Conservation (phyloP, 2,113 vertebrate species). For the zebrafish (Danio rerio) region DNA sequence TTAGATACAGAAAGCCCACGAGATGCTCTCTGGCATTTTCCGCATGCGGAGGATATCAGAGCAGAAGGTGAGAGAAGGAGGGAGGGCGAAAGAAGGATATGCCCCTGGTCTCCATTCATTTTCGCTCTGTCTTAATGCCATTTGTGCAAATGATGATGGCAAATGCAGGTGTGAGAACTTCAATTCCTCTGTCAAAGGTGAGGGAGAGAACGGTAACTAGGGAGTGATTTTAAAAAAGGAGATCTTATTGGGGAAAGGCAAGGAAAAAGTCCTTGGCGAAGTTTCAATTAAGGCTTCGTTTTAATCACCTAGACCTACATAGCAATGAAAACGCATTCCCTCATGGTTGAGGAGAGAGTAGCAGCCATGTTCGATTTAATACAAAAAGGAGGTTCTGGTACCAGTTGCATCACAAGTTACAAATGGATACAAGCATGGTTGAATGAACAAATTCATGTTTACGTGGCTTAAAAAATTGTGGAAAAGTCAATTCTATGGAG, state of each 20-base stretch:
- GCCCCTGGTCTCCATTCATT: conserved; percentile 36
- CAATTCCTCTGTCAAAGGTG: conserved; percentile 31
- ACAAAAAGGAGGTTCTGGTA: too few species aligned
- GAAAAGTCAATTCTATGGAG: too few species aligned
- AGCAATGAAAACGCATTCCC: conserved; percentile 73
- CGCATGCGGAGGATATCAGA: conserved; percentile 51
- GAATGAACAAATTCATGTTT: too few species aligned
- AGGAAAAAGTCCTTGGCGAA: conserved; percentile 45
- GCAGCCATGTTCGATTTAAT: too few species aligned
- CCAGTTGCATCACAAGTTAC: too few species aligned
- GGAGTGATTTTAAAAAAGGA: conserved; percentile 19
- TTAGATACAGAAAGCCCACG: conserved; percentile 69
- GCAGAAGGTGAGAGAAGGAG: conserved; percentile 16
- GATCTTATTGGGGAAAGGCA: not conserved
- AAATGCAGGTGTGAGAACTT: conserved; percentile 41
- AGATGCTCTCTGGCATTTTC: conserved; percentile 73
- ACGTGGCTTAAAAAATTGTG: too few species aligned
- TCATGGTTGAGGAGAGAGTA: conserved; percentile 56
- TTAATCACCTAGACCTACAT: conserved; percentile 81
- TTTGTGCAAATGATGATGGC: conserved; percentile 49
- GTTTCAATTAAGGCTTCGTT: conserved; percentile 65
- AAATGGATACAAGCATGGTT: too few species aligned
- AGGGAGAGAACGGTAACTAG: conserved; percentile 8
- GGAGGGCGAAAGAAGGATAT: conserved; percentile 42
- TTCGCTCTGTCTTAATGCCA: conserved; percentile 16